Percentiles rank a stretch among this genome's conserved stretches.
Evolutionary conservation across 1,140 invertebrate genomes (phyloP).

Genomic region (Psix sp.): DNA sequence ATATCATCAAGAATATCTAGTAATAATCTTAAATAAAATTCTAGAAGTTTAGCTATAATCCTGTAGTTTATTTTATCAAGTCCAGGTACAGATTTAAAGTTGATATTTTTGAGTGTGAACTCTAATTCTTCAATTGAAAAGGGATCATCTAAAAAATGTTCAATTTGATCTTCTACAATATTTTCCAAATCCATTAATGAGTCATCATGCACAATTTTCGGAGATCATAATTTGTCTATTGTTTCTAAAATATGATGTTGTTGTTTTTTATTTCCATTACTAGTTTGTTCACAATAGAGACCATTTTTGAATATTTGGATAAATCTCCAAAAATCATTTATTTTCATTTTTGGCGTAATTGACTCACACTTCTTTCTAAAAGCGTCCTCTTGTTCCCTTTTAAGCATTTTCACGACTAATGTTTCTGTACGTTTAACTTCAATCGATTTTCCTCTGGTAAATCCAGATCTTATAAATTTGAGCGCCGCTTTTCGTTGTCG

Average conservation of each 20-base stretch:
- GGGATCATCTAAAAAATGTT: conserved; percentile 5
- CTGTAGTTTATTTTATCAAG: no score
- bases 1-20: conserved; percentile 43
- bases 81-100: conserved; percentile 38
- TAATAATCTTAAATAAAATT: no score
- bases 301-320: conserved; percentile 20
- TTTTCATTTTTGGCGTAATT: background rate
- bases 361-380: conserved; percentile 9
- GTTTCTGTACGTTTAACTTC: conserved; percentile 14
- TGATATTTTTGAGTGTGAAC: background rate
- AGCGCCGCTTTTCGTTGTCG: background rate
- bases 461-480: background rate
- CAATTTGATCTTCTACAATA: no score
- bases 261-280: conserved; percentile 7
- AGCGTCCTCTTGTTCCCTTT: conserved; percentile 7
- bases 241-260: conserved; percentile 3
- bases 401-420: background rate
- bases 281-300: conserved; percentile 1
- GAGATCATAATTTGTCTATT: conserved; percentile 9
- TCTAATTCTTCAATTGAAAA: conserved; percentile 10
- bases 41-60: no score
- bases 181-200: background rate
- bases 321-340: conserved; percentile 4
- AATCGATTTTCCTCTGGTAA: conserved; percentile 3
- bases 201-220: background rate